phyloP scores from a whole-genome alignment of 2,888 invertebrate genomes.

The Paralinhomoeus sp. region DNA sequence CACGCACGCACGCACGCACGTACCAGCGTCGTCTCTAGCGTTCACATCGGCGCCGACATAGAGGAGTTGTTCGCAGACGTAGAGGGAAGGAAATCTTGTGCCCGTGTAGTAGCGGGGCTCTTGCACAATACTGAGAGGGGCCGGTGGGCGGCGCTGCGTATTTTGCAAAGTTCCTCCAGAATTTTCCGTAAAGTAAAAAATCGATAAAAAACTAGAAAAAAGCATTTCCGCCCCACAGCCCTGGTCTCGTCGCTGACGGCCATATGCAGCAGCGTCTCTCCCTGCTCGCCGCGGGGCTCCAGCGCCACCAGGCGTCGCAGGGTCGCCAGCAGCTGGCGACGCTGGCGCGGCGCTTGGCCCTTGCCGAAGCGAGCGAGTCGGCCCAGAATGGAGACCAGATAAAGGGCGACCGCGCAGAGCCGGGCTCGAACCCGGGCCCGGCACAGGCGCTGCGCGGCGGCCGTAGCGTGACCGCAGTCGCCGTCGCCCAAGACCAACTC shows the following conservation, averaged over 20 bases:
- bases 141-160: too few relatives aligned
- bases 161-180: too few relatives aligned
- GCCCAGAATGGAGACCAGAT: slow-evolving; percentile 32
- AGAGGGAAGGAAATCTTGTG: slow-evolving; percentile 42
- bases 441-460: slow-evolving; percentile 24
- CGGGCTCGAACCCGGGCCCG: slow-evolving; percentile 43
- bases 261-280: slow-evolving; percentile 40
- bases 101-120: background rate
- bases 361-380: slow-evolving; percentile 29
- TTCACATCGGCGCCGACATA: slow-evolving; percentile 59
- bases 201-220: too few relatives aligned
- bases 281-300: slow-evolving; percentile 33
- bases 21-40: slow-evolving; percentile 47
- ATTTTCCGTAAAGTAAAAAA: too few relatives aligned
- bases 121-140: slow-evolving; percentile 3
- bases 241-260: slow-evolving; percentile 56
- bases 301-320: slow-evolving; percentile 52
- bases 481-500: too few relatives aligned
- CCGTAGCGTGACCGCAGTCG: too few relatives aligned
- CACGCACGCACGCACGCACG: background rate
- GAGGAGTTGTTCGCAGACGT: slow-evolving; percentile 48
- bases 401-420: slow-evolving; percentile 59
- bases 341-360: slow-evolving; percentile 28
- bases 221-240: too few relatives aligned
- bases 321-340: slow-evolving; percentile 41